phyloP scores from a whole-genome alignment of 2,888 invertebrate species.

The Cancer borealis region DNA sequence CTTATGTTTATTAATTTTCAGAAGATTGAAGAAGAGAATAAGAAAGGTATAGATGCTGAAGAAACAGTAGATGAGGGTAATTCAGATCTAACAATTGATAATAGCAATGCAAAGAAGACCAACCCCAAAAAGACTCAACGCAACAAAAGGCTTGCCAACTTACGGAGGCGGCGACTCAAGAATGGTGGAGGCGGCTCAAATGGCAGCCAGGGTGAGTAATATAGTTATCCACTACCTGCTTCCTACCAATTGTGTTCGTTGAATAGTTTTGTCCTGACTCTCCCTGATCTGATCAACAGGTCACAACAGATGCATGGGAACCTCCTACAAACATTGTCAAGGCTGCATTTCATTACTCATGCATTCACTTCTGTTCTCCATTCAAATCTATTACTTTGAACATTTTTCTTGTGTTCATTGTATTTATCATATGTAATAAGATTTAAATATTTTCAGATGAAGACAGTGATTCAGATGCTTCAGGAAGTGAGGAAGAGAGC shows the following conservation, averaged over 20 bases:
- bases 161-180: slow-evolving; percentile 59
- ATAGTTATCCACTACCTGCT: neutral
- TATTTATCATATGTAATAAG: neutral
- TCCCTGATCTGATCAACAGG: too few relatives aligned
- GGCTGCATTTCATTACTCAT: too few relatives aligned
- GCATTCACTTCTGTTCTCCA: too few relatives aligned
- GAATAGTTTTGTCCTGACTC: neutral
- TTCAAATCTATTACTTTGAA: too few relatives aligned
- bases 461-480: slow-evolving; percentile 59
- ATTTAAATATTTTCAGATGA: slow-evolving; percentile 61
- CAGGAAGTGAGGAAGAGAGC: slow-evolving; percentile 57
- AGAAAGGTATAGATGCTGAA: neutral
- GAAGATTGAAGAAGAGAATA: slow-evolving; percentile 59
- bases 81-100: slow-evolving; percentile 26
- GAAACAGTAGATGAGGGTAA: slow-evolving; percentile 48
- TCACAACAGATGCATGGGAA: too few relatives aligned
- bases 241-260: neutral
- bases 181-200: neutral
- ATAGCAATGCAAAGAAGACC: slow-evolving; percentile 30
- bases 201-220: slow-evolving; percentile 43
- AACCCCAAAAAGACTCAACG: slow-evolving; percentile 53
- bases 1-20: slow-evolving; percentile 17
- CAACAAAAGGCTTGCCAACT: slow-evolving; percentile 63
- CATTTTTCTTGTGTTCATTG: neutral
- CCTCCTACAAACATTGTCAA: too few relatives aligned